Conservation (phyloP, 2,113 vertebrate species). For the Percopsis transmontana region DNA sequence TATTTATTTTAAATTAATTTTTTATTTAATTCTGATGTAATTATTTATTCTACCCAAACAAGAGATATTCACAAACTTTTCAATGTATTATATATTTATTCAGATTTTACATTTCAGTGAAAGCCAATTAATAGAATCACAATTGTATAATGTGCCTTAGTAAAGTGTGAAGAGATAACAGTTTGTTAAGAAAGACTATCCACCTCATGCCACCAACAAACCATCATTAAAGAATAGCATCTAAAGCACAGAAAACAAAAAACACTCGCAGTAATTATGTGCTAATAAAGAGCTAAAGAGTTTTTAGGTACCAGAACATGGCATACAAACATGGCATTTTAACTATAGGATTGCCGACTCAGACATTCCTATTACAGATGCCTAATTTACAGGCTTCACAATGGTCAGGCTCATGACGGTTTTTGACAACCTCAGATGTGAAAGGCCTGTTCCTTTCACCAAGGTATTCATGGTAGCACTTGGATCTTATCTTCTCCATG, state of each 20-base stretch:
- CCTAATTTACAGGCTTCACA: conserved; percentile 80
- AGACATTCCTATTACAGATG: conserved; percentile 39
- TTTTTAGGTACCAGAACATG: too few relatives aligned
- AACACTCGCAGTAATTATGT: too few relatives aligned
- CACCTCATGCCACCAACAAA: neutral
- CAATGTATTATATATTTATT: neutral
- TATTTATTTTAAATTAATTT: too few relatives aligned
- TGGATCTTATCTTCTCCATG: conserved; percentile 77
- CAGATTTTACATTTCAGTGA: neutral
- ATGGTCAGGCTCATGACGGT: conserved; percentile 71
- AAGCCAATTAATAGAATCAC: neutral
- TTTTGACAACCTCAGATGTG: conserved; percentile 31
- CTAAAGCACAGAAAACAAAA: too few relatives aligned
- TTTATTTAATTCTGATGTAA: too few relatives aligned
- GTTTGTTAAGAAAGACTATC: neutral
- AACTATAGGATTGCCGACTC: neutral
- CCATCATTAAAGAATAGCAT: too few relatives aligned
- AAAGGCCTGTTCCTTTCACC: conserved; percentile 8
- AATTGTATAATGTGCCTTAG: too few relatives aligned
- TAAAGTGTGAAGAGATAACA: neutral
- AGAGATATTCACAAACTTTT: neutral
- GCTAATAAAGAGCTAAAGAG: neutral
- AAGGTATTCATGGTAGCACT: conserved; percentile 69
- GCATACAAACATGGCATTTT: neutral
- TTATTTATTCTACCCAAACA: neutral